A percentile compares a stretch with the other conserved stretches of the same genome.
These are phyloP conservation scores for Chionodraco myersi DNA, from an alignment of 2,113 vertebrate genomes.

Conservation along the genomic window DNA sequence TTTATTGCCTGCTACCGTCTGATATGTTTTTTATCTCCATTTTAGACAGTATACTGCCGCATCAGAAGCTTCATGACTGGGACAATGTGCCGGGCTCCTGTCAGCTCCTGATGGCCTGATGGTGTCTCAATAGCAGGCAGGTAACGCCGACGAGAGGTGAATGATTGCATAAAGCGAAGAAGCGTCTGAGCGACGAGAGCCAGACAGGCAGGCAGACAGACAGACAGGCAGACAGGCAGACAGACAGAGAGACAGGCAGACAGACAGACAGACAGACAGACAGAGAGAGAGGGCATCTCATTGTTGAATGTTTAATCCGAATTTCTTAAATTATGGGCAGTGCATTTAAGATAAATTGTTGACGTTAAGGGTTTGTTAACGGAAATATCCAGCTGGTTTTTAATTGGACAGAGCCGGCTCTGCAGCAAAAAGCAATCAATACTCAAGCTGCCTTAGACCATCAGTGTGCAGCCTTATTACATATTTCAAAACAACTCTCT, in stretches of 20 bases:
- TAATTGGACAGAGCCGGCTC: conserved; percentile 29
- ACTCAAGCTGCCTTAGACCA: conserved; percentile 3
- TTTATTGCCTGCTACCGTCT: conserved; percentile 52
- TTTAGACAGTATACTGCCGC: conserved; percentile 72
- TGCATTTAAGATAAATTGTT: conserved; percentile 24
- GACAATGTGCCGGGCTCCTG: conserved; percentile 63
- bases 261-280: neutral
- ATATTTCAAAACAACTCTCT: neutral
- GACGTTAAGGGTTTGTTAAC: conserved; percentile 10
- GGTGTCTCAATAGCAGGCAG: conserved; percentile 66
- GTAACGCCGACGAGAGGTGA: conserved; percentile 74
- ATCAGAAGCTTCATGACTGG: conserved; percentile 65
- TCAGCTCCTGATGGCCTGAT: conserved; percentile 65
- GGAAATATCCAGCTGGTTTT: conserved; percentile 3
- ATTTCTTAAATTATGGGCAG: conserved; percentile 16
- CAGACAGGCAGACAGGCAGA: conserved; percentile 1
- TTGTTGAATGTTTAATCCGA: conserved; percentile 12
- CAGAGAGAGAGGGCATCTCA: neutral
- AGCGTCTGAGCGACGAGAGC: neutral
- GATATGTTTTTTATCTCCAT: conserved; percentile 72
- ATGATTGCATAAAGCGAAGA: conserved; percentile 55
- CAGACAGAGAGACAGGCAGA: neutral
- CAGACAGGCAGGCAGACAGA: neutral
- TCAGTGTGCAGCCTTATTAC: neutral
- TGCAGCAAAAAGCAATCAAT: conserved; percentile 60